phyloP scores from a whole-genome alignment of 2,797 vertebrate species.

The Paedocypris micromegethes region DNA sequence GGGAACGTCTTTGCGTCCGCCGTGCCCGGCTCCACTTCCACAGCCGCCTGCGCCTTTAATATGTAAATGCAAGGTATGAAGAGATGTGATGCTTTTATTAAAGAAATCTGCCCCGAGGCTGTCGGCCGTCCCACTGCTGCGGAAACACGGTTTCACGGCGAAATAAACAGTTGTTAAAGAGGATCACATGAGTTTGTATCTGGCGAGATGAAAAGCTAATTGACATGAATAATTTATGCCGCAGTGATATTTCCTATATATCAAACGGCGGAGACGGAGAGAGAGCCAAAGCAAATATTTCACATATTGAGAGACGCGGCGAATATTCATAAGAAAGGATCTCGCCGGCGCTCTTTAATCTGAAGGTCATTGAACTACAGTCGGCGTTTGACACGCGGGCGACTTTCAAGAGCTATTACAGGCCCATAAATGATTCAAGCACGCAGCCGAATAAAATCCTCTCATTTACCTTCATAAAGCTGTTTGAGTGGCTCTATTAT shows the following conservation, averaged over 20 bases:
- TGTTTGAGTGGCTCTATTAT: slow-evolving; percentile 28
- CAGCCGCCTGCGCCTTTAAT: slow-evolving; percentile 74
- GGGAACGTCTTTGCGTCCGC: slow-evolving; percentile 65
- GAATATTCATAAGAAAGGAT: slow-evolving; percentile 67
- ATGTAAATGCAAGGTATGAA: slow-evolving; percentile 90
- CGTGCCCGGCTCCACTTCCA: slow-evolving; percentile 65
- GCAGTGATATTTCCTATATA: slow-evolving; percentile 78
- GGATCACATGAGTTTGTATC: slow-evolving; percentile 86
- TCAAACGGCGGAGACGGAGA: slow-evolving; percentile 60
- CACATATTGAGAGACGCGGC: slow-evolving; percentile 49
- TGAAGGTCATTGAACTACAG: slow-evolving; percentile 70
- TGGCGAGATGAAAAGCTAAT: slow-evolving; percentile 89
- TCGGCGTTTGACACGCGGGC: slow-evolving; percentile 63
- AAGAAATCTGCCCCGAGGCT: slow-evolving; percentile 88
- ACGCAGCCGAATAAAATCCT: slow-evolving; percentile 17
- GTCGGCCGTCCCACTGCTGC: slow-evolving; percentile 76
- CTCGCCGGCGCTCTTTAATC: slow-evolving; percentile 55
- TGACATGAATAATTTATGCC: slow-evolving; percentile 81
- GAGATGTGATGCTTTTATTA: slow-evolving; percentile 90
- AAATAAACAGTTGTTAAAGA: slow-evolving; percentile 94
- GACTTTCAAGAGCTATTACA: slow-evolving; percentile 65
- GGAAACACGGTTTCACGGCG: slow-evolving; percentile 79
- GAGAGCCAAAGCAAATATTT: slow-evolving; percentile 58
- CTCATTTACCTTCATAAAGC: slow-evolving; percentile 42
- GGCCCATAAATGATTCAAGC: slow-evolving; percentile 57